Conservation (phyloP, 2,888 invertebrate species). For the Callinectes sapidus region DNA sequence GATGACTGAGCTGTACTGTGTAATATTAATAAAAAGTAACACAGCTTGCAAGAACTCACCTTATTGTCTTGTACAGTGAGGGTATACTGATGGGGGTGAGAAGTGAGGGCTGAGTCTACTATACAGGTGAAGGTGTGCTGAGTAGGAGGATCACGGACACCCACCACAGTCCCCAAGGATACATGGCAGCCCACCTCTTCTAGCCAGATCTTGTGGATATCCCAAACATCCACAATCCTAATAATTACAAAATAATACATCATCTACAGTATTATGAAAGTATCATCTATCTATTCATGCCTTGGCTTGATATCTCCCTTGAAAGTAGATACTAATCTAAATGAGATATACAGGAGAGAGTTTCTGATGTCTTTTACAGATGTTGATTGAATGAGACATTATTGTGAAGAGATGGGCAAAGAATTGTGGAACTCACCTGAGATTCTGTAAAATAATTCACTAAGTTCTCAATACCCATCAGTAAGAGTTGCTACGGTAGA, state of each 20-base stretch:
- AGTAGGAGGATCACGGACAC: slow-evolving; percentile 49
- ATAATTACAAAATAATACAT: slow-evolving; percentile 70
- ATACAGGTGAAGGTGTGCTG: slow-evolving; percentile 57
- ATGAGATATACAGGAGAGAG: no score
- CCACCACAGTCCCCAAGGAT: slow-evolving; percentile 73
- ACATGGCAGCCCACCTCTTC: slow-evolving; percentile 77
- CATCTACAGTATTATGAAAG: not conserved
- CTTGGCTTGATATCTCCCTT: not conserved
- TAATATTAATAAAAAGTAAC: not conserved
- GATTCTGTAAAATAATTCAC: no score
- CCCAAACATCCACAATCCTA: slow-evolving; percentile 79
- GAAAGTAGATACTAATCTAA: not conserved
- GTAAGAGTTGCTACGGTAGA: no score
- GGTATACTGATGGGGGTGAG: slow-evolving; percentile 61
- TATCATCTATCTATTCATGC: not conserved
- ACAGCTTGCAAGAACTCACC: not conserved
- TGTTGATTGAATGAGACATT: no score
- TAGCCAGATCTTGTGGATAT: slow-evolving; percentile 77
- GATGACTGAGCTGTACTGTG: no score
- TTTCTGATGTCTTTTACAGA: no score
- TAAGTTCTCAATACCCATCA: no score
- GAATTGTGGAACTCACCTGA: no score
- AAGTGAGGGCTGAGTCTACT: slow-evolving; percentile 61
- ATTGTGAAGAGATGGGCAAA: no score
- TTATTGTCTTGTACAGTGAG: slow-evolving; percentile 59